A percentile compares a stretch with the other conserved stretches of the same genome.
phyloP scores from a whole-genome alignment of 1,140 invertebrate genomes.

The Calycopis cecrops region DNA sequence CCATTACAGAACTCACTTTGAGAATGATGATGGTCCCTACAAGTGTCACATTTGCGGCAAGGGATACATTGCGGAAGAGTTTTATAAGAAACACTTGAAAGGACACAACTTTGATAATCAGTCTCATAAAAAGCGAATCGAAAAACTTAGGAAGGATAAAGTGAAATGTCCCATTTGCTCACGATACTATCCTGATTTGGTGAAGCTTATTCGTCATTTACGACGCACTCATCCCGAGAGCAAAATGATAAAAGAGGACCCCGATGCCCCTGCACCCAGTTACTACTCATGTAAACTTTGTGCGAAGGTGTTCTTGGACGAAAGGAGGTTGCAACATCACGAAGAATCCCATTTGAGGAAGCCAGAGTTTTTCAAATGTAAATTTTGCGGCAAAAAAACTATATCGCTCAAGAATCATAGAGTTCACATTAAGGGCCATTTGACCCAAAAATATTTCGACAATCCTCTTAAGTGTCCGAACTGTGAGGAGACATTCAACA shows the following conservation, averaged over 20 bases:
- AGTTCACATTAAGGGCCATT: slow-evolving; percentile 61
- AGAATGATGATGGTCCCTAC: slow-evolving; percentile 56
- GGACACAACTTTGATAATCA: slow-evolving; percentile 65
- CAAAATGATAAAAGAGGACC: slow-evolving; percentile 71
- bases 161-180: slow-evolving; percentile 68
- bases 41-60: slow-evolving; percentile 65
- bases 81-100: slow-evolving; percentile 54
- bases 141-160: slow-evolving; percentile 55
- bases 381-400: slow-evolving; percentile 66
- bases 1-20: slow-evolving; percentile 59
- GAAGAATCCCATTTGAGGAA: slow-evolving; percentile 61
- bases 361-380: slow-evolving; percentile 64
- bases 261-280: slow-evolving; percentile 51
- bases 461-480: slow-evolving; percentile 58
- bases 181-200: slow-evolving; percentile 54
- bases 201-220: slow-evolving; percentile 62
- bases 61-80: slow-evolving; percentile 55
- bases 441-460: slow-evolving; percentile 57
- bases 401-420: slow-evolving; percentile 60
- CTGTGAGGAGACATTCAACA: slow-evolving; percentile 56
- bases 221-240: slow-evolving; percentile 61
- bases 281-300: slow-evolving; percentile 64
- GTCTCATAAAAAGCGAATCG: slow-evolving; percentile 56
- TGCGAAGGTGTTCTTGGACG: slow-evolving; percentile 63
- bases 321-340: slow-evolving; percentile 52